phyloP scores from a whole-genome alignment of 2,888 invertebrate species.

The Adelognathus sp. region DNA sequence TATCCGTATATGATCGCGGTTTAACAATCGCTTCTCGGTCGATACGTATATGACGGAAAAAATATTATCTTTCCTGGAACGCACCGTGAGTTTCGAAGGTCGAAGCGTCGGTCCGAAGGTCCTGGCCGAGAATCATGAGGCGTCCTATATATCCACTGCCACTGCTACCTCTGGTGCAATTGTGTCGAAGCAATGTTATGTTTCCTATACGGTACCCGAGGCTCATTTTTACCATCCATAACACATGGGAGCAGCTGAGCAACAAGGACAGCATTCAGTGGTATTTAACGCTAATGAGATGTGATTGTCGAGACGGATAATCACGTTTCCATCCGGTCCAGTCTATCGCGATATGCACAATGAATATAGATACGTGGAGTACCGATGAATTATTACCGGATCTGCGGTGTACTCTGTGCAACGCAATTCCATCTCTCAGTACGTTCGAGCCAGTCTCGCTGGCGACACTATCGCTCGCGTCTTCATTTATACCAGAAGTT shows the following conservation, averaged over 20 bases:
- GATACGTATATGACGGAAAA: neutral
- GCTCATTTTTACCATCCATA: constrained; percentile 9
- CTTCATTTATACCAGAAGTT: too few relatives aligned
- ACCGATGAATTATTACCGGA: constrained; percentile 61
- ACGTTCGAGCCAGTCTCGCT: constrained; percentile 18
- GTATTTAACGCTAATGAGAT: constrained; percentile 70
- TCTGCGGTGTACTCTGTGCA: constrained; percentile 16
- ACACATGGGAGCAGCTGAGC: neutral
- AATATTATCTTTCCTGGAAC: neutral
- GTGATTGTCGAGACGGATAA: constrained; percentile 69
- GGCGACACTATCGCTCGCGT: neutral
- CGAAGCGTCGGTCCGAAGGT: constrained; percentile 36
- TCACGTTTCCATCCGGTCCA: constrained; percentile 65
- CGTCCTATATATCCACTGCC: neutral
- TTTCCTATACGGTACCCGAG: neutral
- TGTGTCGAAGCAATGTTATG: neutral
- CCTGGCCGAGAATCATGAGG: neutral
- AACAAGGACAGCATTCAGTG: constrained; percentile 56
- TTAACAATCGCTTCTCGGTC: neutral
- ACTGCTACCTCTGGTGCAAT: neutral
- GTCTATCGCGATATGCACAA: constrained; percentile 60
- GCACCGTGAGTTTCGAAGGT: constrained; percentile 14
- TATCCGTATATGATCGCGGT: neutral
- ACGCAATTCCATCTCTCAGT: constrained; percentile 13
- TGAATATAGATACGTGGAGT: constrained; percentile 68